Conservation (phyloP, 2,113 vertebrate genomes). For the Rattus rattus region DNA sequence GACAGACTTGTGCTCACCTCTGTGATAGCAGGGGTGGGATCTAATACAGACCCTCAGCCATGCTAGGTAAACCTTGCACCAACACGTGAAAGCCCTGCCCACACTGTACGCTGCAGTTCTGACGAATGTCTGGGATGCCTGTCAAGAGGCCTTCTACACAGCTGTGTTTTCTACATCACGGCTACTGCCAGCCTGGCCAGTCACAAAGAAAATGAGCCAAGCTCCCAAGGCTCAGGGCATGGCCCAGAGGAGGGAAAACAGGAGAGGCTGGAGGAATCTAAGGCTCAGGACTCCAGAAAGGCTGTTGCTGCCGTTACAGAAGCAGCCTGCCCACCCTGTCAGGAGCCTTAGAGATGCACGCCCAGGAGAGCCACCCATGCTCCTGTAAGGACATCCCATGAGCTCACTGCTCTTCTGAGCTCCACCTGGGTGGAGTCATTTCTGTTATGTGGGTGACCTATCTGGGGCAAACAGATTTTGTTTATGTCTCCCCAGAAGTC, state of each 20-base stretch:
- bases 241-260: too few species aligned
- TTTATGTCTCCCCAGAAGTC: background rate
- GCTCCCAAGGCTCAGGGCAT: background rate
- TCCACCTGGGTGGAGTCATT: background rate
- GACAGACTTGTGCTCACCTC: background rate
- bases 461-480: background rate
- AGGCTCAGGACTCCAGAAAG: background rate
- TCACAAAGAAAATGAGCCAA: background rate
- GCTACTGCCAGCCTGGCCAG: background rate
- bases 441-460: too few species aligned
- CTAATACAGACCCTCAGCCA: background rate
- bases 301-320: too few species aligned
- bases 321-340: background rate
- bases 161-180: background rate
- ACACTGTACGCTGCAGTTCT: too few species aligned
- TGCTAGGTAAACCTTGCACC: background rate
- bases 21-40: background rate
- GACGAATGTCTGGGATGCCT: too few species aligned
- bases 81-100: background rate
- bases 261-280: too few species aligned
- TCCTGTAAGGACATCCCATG: background rate
- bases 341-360: background rate
- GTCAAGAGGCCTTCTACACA: background rate
- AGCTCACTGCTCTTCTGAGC: background rate
- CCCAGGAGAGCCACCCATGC: background rate